A percentile compares a stretch with the other conserved stretches of the same genome.
Conservation (phyloP, 2,888 invertebrate species). For the Gymnosoma rotundatum region DNA sequence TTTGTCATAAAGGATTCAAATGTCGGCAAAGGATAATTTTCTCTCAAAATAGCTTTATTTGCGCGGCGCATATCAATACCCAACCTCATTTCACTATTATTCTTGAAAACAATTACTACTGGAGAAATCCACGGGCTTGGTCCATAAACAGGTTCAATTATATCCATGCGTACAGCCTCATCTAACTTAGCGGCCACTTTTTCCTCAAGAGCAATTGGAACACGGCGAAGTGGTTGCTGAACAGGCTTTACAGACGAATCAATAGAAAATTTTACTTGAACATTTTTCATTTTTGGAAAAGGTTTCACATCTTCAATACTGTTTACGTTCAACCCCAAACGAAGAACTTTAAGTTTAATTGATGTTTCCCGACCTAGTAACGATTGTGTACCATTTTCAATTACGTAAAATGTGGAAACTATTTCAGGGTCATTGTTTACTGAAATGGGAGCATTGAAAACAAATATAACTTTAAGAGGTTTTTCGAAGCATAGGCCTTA, state of each 20-base stretch:
- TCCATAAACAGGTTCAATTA: conserved; percentile 53
- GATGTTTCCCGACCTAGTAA: conserved; percentile 39
- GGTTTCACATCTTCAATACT: not conserved
- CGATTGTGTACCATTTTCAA: conserved; percentile 45
- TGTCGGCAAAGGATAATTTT: conserved; percentile 72
- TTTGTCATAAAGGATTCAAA: conserved; percentile 72
- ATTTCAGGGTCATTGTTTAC: not conserved
- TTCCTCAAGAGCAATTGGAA: conserved; percentile 72
- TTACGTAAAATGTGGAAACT: conserved; percentile 34
- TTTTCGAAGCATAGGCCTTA: conserved; percentile 42
- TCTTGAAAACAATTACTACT: conserved; percentile 52
- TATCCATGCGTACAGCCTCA: conserved; percentile 70
- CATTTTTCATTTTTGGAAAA: conserved; percentile 74
- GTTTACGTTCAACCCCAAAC: no score
- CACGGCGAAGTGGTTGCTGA: conserved; percentile 74
- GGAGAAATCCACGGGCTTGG: conserved; percentile 76
- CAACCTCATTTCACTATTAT: conserved; percentile 48
- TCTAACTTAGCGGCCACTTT: conserved; percentile 61
- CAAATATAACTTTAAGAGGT: conserved; percentile 34
- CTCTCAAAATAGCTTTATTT: conserved; percentile 45
- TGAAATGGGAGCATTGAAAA: conserved; percentile 56
- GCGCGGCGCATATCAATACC: no score
- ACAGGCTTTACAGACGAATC: conserved; percentile 71
- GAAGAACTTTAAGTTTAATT: conserved; percentile 18
- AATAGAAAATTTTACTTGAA: conserved; percentile 63